Percentiles rank a stretch among this genome's conserved stretches.
Conservation (phyloP, 2,797 vertebrate species). For the Centroberyx gerrardi region DNA sequence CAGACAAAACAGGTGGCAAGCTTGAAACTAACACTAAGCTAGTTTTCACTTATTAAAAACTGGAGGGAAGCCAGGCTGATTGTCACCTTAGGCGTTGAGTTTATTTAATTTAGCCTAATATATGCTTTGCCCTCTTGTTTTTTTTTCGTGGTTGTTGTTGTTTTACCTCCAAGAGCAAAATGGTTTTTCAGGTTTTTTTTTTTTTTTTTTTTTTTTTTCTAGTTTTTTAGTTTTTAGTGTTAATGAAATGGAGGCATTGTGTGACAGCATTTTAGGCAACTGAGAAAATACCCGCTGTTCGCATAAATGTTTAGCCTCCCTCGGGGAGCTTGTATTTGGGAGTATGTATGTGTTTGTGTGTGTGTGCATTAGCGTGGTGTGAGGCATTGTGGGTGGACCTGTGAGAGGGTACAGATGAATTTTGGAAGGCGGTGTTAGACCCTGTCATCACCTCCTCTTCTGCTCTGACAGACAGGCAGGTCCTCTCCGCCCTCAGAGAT, state of each 20-base stretch:
- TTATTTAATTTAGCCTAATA: background rate
- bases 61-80: background rate
- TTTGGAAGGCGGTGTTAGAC: conserved; percentile 66
- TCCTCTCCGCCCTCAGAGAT: conserved; percentile 69
- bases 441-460: conserved; percentile 75
- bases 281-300: conserved; percentile 63
- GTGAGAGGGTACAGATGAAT: conserved; percentile 60
- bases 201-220: background rate
- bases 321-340: conserved; percentile 23
- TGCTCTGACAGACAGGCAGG: conserved; percentile 71
- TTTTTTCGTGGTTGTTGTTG: background rate
- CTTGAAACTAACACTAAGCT: background rate
- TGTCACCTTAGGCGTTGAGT: background rate
- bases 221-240: conserved; percentile 7
- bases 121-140: background rate
- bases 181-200: too few relatives aligned
- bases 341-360: conserved; percentile 54
- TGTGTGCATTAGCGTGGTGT: conserved; percentile 62
- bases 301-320: conserved; percentile 57
- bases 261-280: conserved; percentile 50
- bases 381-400: conserved; percentile 65
- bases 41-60: background rate
- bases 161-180: conserved; percentile 37
- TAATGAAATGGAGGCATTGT: conserved; percentile 18
- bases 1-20: background rate